Percentiles rank a stretch among this genome's conserved stretches.
Evolutionary conservation across 2,113 vertebrate species (phyloP).

Genomic region (Hystrix cristata): DNA sequence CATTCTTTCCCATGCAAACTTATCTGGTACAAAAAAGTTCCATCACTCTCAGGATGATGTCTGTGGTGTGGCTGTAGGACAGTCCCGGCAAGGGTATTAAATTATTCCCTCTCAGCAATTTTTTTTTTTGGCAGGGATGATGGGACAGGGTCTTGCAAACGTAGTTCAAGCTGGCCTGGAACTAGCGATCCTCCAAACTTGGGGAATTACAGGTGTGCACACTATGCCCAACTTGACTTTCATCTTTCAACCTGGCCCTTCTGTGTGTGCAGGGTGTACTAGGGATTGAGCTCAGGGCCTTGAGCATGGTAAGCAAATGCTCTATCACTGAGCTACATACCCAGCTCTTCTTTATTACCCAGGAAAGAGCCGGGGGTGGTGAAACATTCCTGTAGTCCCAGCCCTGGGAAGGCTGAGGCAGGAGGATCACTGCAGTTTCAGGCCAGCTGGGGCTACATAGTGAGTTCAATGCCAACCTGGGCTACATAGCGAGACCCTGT

Average conservation of each 20-base stretch:
- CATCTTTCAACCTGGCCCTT: neutral
- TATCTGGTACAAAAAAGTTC: neutral
- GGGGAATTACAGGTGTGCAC: neutral
- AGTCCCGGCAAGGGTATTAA: conserved; percentile 11
- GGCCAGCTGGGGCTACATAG: too few species aligned
- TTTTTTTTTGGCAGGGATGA: too few species aligned
- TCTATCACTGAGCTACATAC: neutral
- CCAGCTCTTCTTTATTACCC: neutral
- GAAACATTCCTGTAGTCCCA: too few species aligned
- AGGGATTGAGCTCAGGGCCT: neutral
- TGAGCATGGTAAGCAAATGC: neutral
- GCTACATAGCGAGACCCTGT: too few species aligned
- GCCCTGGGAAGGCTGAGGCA: too few species aligned
- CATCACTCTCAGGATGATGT: neutral
- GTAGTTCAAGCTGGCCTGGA: neutral
- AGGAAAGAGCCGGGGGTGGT: too few species aligned
- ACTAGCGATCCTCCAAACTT: neutral
- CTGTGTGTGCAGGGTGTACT: neutral
- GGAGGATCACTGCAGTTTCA: too few species aligned
- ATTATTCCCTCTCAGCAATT: neutral
- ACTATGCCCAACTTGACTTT: neutral
- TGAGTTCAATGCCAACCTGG: too few species aligned
- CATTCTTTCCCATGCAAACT: neutral
- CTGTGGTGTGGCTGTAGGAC: neutral
- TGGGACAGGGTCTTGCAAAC: neutral